These are phyloP conservation scores for Calidris pygmaea DNA, from an alignment of 2,113 vertebrate genomes.

Conservation along the genomic window DNA sequence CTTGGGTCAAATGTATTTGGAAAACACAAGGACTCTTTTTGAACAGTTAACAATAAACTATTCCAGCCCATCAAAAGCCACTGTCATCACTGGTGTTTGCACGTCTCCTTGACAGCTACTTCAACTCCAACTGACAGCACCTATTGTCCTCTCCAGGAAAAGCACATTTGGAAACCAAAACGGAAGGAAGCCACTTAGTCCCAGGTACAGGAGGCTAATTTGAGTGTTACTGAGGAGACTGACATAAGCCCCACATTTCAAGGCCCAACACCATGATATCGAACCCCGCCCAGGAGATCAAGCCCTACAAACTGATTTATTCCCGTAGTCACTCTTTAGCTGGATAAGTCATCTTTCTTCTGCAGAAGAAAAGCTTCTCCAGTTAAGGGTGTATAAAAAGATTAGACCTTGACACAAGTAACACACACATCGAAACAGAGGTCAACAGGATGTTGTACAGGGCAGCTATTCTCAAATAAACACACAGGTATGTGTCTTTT, in stretches of 20 bases:
- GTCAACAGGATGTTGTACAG: fast-evolving
- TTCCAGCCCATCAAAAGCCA: neutral
- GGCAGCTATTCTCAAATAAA: neutral
- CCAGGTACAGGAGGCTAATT: neutral
- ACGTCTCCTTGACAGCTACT: neutral
- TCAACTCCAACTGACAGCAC: neutral
- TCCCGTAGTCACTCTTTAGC: neutral
- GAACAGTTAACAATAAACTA: neutral
- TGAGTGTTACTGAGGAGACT: neutral
- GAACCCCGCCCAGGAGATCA: neutral
- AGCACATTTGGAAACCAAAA: neutral
- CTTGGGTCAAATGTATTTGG: fast-evolving
- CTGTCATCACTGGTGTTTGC: neutral
- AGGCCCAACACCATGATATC: neutral
- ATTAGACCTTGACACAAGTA: neutral
- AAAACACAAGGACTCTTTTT: no score
- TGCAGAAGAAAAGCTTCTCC: neutral
- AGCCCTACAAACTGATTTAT: neutral
- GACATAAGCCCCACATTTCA: neutral
- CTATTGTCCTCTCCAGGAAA: fast-evolving
- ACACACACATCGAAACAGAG: fast-evolving
- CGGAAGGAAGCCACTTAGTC: neutral
- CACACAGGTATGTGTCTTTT: fast-evolving
- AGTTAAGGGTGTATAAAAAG: neutral
- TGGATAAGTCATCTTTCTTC: neutral